Base-by-base conservation (phyloP, 2,113 vertebrate species). In the Mugil cephalus region DNA sequence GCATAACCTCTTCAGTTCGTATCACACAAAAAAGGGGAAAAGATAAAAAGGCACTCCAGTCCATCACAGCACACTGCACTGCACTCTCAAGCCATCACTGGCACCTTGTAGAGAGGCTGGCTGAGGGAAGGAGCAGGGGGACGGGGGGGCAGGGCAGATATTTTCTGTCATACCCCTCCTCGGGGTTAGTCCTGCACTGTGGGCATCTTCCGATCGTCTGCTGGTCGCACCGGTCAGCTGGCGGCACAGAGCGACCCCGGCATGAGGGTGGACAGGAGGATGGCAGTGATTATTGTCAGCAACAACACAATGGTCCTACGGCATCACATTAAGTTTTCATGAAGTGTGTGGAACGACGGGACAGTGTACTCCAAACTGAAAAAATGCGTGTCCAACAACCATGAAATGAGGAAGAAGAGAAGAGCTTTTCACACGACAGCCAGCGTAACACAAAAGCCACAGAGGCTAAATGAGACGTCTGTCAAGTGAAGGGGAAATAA, bases 1-100 rank as follows among this genome's bases (percentile, higher is more conserved):
- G 69, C 68, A 88, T 10, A 88, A 87, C 68, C 87, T 88, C 87
- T 88, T 88, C 86, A 85, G 42, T 78, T 86, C 84, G 89, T 87
- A 91, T 89, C 88, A 90, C 88, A 87, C 85, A 74, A 53, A 84
- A 69, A 30, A n/a, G n/a, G 62, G 46, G 48, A 38, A 87, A 73
- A 88, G 69, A 88, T 82, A 89, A 86, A 81, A 85, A 83, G 74
- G 45, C 92, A 92, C 91, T 90, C 43, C 88, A 93, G 64, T 90
- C 88, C 80, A 88, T 90, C 90, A 94, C 90, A 87, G 84, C 91
- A 93, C 91, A 94, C 92, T 10, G 84, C 91, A 93, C 91, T 87
- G 89, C 92, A 93, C 88, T 91, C 92, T 92, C 87, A 92, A 90
- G 88, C 89, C 90, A 85, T 90, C 77, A 75, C 83, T 90, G 89